A percentile compares a stretch with the other conserved stretches of the same genome.
Conservation (phyloP, 1,140 invertebrate genomes). For the Brachionus paranguensis region DNA sequence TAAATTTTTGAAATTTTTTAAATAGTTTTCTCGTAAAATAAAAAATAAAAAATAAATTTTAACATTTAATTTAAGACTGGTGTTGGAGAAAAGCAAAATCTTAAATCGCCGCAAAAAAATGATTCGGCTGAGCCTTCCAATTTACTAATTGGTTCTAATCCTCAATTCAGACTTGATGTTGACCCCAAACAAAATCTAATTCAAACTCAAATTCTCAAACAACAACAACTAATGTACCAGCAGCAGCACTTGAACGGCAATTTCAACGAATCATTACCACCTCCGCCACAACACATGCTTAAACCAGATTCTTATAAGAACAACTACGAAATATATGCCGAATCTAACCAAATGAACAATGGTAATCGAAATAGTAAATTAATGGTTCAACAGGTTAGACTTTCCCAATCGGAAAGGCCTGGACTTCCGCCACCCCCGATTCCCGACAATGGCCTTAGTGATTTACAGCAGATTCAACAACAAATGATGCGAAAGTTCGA, state of each 20-base stretch:
- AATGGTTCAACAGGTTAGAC: neutral
- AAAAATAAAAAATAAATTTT: neutral
- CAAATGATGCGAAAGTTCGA: conserved; percentile 28
- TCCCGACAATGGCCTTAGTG: neutral
- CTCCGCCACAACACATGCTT: neutral
- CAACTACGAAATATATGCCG: conserved; percentile 17
- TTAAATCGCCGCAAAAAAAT: neutral
- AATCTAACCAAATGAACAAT: neutral
- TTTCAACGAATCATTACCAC: neutral
- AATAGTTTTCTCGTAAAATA: too few species aligned
- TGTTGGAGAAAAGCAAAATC: neutral
- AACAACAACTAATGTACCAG: neutral
- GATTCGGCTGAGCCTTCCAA: neutral
- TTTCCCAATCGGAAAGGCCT: neutral
- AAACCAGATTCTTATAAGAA: neutral
- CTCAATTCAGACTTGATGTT: neutral
- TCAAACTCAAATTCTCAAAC: neutral
- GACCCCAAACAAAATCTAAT: neutral
- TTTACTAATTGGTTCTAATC: neutral
- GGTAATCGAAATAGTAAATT: neutral
- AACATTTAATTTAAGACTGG: neutral
- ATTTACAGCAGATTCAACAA: conserved; percentile 34
- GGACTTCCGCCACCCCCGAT: conserved; percentile 25
- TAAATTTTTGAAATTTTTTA: too few species aligned
- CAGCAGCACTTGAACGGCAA: neutral